Conservation (phyloP, 2,888 invertebrate species). For the Osmoderma eremita region DNA sequence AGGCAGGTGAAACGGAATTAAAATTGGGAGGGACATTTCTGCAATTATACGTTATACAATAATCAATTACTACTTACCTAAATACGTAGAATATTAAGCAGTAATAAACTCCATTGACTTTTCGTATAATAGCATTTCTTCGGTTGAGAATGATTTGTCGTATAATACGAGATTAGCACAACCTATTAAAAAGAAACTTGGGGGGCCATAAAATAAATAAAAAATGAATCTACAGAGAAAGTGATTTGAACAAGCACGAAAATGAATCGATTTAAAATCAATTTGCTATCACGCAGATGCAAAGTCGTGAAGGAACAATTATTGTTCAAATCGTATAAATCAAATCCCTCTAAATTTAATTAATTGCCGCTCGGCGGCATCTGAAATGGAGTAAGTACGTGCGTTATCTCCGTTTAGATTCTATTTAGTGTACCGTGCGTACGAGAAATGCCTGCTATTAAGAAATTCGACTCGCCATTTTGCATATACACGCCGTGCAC, state of each 20-base stretch:
- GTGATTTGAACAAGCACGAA: not conserved
- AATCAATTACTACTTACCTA: no score
- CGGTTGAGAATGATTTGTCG: no score
- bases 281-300: conserved; percentile 3
- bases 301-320: conserved; percentile 13
- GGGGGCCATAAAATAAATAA: no score
- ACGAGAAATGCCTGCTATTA: conserved; percentile 37
- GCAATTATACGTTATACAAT: no score
- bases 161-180: no score
- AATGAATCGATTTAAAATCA: conserved; percentile 14
- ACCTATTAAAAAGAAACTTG: no score
- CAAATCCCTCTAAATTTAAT: conserved; percentile 3
- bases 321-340: not conserved
- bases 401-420: conserved; percentile 9
- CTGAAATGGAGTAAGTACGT: conserved; percentile 11
- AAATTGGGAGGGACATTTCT: no score
- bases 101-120: no score
- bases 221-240: no score
- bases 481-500: conserved; percentile 31
- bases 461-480: conserved; percentile 44
- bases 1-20: no score
- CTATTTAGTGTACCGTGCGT: conserved; percentile 4
- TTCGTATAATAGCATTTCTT: no score
- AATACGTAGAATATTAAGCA: no score
- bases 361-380: conserved; percentile 4